These are phyloP conservation scores for Edolisoma coerulescens DNA, from an alignment of 2,113 vertebrate species.

Conservation along the genomic window DNA sequence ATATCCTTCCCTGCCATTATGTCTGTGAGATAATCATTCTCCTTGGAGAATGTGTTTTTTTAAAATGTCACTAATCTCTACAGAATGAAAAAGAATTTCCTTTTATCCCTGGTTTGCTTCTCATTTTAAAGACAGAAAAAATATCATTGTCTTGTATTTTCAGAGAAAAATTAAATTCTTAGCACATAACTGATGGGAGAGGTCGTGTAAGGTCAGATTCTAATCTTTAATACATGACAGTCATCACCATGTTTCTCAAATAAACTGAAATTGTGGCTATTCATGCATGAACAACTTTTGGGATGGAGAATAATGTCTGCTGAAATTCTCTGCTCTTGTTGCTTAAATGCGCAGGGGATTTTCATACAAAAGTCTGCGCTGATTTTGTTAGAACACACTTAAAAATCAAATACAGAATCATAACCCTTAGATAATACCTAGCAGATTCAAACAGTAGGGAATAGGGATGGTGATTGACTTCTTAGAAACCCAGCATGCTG, in stretches of 20 bases:
- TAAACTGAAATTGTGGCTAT: slow-evolving; percentile 4
- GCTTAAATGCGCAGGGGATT: neutral
- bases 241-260: neutral
- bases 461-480: neutral
- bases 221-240: neutral
- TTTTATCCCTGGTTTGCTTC: neutral
- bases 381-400: slow-evolving; percentile 2
- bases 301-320: neutral
- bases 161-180: neutral
- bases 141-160: neutral
- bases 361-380: neutral
- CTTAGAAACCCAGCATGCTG: neutral
- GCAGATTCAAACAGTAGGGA: neutral
- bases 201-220: neutral
- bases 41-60: neutral
- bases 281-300: neutral
- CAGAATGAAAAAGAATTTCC: neutral
- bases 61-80: neutral
- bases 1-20: slow-evolving; percentile 3
- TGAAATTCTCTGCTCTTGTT: neutral
- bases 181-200: neutral
- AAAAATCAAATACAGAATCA: neutral
- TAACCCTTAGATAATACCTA: neutral
- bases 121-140: neutral
- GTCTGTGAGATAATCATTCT: neutral